Conservation (phyloP, 2,888 invertebrate species). For the Amphipyra tragopoginis region DNA sequence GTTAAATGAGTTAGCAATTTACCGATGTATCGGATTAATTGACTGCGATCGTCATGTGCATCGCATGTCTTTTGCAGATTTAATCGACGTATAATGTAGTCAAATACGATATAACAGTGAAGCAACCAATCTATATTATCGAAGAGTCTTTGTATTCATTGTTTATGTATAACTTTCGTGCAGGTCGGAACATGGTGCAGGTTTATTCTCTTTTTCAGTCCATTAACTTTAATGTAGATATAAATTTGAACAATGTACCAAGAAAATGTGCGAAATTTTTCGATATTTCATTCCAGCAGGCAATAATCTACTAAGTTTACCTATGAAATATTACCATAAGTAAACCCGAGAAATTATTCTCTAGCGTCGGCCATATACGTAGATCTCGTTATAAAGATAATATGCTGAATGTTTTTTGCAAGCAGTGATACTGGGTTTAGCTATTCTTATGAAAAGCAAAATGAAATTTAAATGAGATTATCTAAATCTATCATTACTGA, state of each 20-base stretch:
- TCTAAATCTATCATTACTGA: too few relatives aligned
- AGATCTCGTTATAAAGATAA: slow-evolving; percentile 13
- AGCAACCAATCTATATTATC: slow-evolving; percentile 6
- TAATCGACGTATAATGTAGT: slow-evolving; percentile 13
- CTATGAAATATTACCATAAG: slow-evolving; percentile 29
- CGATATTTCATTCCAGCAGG: slow-evolving; percentile 33
- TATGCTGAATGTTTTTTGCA: slow-evolving; percentile 27
- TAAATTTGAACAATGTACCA: slow-evolving; percentile 31
- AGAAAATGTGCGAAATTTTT: slow-evolving; percentile 36
- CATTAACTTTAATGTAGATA: slow-evolving; percentile 31
- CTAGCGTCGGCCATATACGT: slow-evolving; percentile 5
- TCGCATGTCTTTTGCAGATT: slow-evolving; percentile 35
- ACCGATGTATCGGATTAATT: slow-evolving; percentile 50
- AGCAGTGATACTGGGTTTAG: background rate
- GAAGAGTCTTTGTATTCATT: slow-evolving; percentile 6
- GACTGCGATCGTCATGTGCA: slow-evolving; percentile 38
- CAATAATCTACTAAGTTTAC: slow-evolving; percentile 22
- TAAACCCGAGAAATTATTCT: slow-evolving; percentile 21
- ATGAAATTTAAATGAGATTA: too few relatives aligned
- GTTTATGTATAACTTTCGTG: slow-evolving; percentile 13
- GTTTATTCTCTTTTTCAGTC: slow-evolving; percentile 13
- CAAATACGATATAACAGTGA: slow-evolving; percentile 5
- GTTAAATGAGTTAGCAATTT: slow-evolving; percentile 56
- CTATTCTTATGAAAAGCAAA: slow-evolving; percentile 3
- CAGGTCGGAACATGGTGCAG: slow-evolving; percentile 3